Base-by-base conservation (phyloP, 2,113 vertebrate species). In the Ciconia boyciana region DNA sequence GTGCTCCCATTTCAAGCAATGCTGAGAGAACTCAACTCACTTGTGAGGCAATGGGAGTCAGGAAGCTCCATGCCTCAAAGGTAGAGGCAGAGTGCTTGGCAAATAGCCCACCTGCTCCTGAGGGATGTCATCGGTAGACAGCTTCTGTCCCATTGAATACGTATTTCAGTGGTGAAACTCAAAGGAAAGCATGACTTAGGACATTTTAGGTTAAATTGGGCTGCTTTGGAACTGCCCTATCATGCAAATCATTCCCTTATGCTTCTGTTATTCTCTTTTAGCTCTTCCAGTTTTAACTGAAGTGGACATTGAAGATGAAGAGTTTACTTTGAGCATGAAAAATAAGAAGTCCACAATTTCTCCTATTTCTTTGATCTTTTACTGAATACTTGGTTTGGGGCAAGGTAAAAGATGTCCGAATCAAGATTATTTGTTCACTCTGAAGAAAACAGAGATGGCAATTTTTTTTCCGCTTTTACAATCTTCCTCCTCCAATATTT, bases 391-490 rank as follows among this genome's bases (percentile, higher is more conserved):
- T 46, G 22, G 24, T n/a, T 39, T n/a, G 7, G 25, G 20, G 39
- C 44, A 61, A 70, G 28, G 81, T 57, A 48, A 90, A 76, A 90
- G 61, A 17, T 68, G 32, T n/a, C 7, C 0, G 7, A 74, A 80
- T 79, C 41, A 69, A 61, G n/a, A 66, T 36, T 66, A 75, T 31
- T 68, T 81, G 55, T 43, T 51, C 69, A 55, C 36, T 49, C 68
- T n/a, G 46, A 74, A 52, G n/a, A 62, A 83, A 90, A 36, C 25
- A 71, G 41, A 71, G 18, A 28, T n/a, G 41, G 15, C 36, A 57
- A 17, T 4, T 52, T 26, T 11, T 14, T 8, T 16, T 0, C 1
- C 9, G 10, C 21, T 11, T 16, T 66, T 39, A 34, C 5, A 48
- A 16, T 49, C 9, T 36, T 48, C 17, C 20, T 20, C 14, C 21